These are phyloP conservation scores for Xyrauchen texanus DNA, from an alignment of 2,113 vertebrate species.

Conservation along the genomic window DNA sequence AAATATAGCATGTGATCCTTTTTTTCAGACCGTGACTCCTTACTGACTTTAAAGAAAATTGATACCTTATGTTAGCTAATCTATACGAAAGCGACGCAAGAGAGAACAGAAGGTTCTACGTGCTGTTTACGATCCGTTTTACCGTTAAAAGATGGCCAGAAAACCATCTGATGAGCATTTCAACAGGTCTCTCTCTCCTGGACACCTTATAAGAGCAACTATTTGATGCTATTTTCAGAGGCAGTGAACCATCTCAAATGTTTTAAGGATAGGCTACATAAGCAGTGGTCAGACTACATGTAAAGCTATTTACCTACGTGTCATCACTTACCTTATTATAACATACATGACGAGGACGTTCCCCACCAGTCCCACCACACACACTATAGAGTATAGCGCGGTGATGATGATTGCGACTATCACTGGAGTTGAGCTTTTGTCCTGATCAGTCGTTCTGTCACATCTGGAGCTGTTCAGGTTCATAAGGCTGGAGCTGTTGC, in stretches of 20 bases:
- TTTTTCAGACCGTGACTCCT: too few species aligned
- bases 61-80: too few species aligned
- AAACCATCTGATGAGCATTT: not conserved
- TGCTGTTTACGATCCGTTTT: too few species aligned
- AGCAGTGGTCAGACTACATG: not conserved
- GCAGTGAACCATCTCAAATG: not conserved
- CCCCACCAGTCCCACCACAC: constrained; percentile 92
- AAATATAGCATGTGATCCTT: too few species aligned
- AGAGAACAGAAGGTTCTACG: too few species aligned
- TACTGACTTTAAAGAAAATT: too few species aligned
- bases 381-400: constrained; percentile 92
- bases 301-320: not conserved
- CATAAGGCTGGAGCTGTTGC: constrained; percentile 65
- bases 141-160: too few species aligned
- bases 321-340: constrained; percentile 87
- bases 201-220: too few species aligned
- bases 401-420: constrained; percentile 93
- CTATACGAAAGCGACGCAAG: too few species aligned
- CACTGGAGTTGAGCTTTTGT: constrained; percentile 75
- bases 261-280: not conserved
- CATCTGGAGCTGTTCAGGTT: constrained; percentile 76
- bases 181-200: not conserved
- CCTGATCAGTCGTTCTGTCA: constrained; percentile 57
- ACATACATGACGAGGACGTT: constrained; percentile 99
- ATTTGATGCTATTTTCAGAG: too few species aligned